Percentiles rank a stretch among this genome's conserved stretches.
Conservation (phyloP, 2,113 vertebrate genomes). For the Odontophorus gujanensis region DNA sequence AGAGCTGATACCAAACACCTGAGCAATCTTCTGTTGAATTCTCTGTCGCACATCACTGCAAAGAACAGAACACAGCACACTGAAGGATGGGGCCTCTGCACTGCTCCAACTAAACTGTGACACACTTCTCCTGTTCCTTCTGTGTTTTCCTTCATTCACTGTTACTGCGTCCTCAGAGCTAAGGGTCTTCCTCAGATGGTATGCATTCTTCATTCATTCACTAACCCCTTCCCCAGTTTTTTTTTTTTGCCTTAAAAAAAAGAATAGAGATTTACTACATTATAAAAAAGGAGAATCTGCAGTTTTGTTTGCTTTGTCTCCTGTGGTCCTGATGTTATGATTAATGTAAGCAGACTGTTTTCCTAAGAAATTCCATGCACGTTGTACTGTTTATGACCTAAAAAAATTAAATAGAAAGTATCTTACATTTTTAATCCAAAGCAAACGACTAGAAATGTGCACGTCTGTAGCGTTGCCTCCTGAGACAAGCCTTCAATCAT, state of each 20-base stretch:
- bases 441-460: neutral
- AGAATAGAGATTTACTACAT: neutral
- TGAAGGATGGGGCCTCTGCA: neutral
- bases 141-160: neutral
- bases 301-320: neutral
- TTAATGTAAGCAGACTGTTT: neutral
- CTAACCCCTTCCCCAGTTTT: neutral
- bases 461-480: neutral
- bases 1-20: conserved; percentile 84
- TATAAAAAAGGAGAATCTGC: neutral
- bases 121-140: neutral
- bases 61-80: neutral
- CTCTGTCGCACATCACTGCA: conserved; percentile 83
- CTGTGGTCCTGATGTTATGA: neutral
- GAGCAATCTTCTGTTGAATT: conserved; percentile 87
- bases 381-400: neutral
- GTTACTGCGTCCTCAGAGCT: neutral
- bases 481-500: neutral
- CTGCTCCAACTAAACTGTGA: neutral
- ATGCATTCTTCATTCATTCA: rapidly evolving
- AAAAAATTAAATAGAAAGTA: neutral
- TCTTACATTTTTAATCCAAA: neutral
- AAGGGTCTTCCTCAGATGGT: neutral
- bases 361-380: neutral
- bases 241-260: neutral